A percentile compares a stretch with the other conserved stretches of the same genome.
phyloP scores from a whole-genome alignment of 2,113 vertebrate genomes.

The Rallus limicola region DNA sequence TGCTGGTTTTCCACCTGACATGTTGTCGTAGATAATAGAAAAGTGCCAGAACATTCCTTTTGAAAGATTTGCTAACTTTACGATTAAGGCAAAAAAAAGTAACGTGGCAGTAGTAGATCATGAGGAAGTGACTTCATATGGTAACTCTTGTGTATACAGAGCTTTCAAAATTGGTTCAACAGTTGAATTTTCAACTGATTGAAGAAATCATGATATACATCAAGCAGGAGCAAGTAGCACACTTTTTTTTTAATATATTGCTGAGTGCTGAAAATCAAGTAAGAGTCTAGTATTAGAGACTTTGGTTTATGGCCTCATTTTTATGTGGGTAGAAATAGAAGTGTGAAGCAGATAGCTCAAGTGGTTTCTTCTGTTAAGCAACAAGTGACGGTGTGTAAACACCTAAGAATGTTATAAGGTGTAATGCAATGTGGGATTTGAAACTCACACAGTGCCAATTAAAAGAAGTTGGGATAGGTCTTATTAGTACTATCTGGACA shows the following conservation, averaged over 20 bases:
- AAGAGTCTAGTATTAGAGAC: neutral
- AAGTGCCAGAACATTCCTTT: slow-evolving; percentile 4
- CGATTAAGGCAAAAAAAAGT: neutral
- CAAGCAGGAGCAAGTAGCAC: neutral
- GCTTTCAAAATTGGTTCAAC: neutral
- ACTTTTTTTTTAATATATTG: neutral
- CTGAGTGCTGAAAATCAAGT: neutral
- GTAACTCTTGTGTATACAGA: neutral
- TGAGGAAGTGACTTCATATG: neutral
- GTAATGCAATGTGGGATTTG: neutral
- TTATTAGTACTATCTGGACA: neutral
- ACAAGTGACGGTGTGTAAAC: neutral
- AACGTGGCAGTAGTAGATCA: neutral
- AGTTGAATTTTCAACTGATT: neutral
- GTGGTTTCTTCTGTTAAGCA: neutral
- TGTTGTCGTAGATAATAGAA: slow-evolving; percentile 11
- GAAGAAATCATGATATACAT: neutral
- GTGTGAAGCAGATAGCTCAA: neutral
- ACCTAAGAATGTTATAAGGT: neutral
- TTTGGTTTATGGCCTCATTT: neutral
- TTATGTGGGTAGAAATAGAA: neutral
- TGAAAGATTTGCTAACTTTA: slow-evolving; percentile 10
- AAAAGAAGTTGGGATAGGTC: neutral
- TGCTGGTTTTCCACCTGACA: neutral
- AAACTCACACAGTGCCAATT: neutral